Conservation (phyloP, 2,797 vertebrate genomes). For the Rhinichthys osculus region DNA sequence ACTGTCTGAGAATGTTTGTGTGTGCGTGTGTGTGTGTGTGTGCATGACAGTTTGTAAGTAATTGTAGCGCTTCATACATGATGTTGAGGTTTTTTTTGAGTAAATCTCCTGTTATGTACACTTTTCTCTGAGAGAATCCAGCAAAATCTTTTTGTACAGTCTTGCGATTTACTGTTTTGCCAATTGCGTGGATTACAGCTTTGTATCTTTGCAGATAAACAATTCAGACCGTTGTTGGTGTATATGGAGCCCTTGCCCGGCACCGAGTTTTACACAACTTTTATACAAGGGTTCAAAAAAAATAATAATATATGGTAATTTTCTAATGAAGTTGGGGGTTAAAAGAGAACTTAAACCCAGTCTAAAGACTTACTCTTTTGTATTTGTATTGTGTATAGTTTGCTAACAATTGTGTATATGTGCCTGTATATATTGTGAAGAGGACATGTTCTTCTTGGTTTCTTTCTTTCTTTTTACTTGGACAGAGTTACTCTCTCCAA, state of each 20-base stretch:
- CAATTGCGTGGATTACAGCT: conserved; percentile 68
- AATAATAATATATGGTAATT: conserved; percentile 57
- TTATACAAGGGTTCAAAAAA: conserved; percentile 57
- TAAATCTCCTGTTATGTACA: conserved; percentile 38
- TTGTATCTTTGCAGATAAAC: conserved; percentile 47
- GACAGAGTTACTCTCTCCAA: conserved; percentile 67
- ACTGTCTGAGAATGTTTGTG: neutral
- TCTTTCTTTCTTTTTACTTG: conserved; percentile 40
- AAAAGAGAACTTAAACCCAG: conserved; percentile 51
- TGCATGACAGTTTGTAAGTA: conserved; percentile 32
- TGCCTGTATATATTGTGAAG: conserved; percentile 77
- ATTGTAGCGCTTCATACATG: conserved; percentile 45
- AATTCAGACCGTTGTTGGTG: conserved; percentile 37
- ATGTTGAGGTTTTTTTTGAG: conserved; percentile 31
- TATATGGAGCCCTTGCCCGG: conserved; percentile 35
- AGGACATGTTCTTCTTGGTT: conserved; percentile 59
- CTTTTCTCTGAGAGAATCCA: conserved; percentile 36
- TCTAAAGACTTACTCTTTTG: conserved; percentile 65
- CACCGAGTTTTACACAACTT: conserved; percentile 52
- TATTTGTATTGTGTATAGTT: conserved; percentile 78
- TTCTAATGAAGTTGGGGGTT: conserved; percentile 61
- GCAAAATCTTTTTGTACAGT: conserved; percentile 41
- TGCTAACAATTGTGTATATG: conserved; percentile 79
- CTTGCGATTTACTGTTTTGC: conserved; percentile 34
- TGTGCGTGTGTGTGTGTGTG: neutral